A percentile compares a stretch with the other conserved stretches of the same genome.
phyloP scores from a whole-genome alignment of 2,113 vertebrate genomes.

The Helogale parvula region DNA sequence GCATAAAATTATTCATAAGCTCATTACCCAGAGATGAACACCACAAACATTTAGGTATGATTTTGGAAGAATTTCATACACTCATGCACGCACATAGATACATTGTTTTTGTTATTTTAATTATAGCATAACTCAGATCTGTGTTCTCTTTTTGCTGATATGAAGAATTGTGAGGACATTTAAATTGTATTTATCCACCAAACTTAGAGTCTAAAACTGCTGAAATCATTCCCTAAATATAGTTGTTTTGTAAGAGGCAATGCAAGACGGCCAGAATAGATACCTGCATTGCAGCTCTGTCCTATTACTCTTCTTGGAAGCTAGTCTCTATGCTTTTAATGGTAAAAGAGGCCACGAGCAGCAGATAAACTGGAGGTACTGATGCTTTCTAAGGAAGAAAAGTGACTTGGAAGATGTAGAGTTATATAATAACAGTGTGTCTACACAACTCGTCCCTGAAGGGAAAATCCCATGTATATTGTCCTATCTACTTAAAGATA shows the following conservation, averaged over 20 bases:
- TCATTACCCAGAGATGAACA: not conserved
- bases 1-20: not conserved
- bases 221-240: not conserved
- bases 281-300: not conserved
- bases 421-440: not conserved
- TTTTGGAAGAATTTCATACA: not conserved
- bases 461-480: not conserved
- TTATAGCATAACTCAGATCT: not conserved
- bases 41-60: not conserved
- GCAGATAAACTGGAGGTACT: not conserved
- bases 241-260: not conserved
- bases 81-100: not conserved
- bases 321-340: not conserved
- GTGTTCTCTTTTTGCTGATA: not conserved
- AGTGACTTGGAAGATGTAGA: not conserved
- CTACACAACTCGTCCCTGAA: not conserved
- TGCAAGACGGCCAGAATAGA: not conserved
- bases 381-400: not conserved
- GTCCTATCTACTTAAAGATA: not conserved
- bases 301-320: not conserved
- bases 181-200: not conserved
- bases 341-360: not conserved
- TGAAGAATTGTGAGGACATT: not conserved
- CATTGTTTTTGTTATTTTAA: not conserved
- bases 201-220: not conserved